Percentiles rank a stretch among this genome's conserved stretches.
Evolutionary conservation across 2,888 invertebrate species (phyloP).

Genomic region (Mellilla xanthometata): DNA sequence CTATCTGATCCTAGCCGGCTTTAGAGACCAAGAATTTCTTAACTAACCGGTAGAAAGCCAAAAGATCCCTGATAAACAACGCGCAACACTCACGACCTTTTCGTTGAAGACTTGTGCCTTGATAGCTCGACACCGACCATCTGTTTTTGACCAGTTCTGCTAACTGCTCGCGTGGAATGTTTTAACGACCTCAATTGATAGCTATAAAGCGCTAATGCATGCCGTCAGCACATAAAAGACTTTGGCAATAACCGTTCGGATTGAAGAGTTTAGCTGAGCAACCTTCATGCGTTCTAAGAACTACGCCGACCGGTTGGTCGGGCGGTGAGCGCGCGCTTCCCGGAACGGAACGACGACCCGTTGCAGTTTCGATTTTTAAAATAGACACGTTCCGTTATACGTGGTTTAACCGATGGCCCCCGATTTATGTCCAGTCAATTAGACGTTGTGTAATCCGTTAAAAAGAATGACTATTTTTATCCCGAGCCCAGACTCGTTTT

Average conservation of each 20-base stretch:
- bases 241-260: conserved; percentile 64
- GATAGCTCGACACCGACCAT: background rate
- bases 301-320: conserved; percentile 57
- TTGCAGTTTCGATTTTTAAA: conserved; percentile 70
- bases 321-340: conserved; percentile 52
- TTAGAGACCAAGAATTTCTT: conserved; percentile 40
- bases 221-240: conserved; percentile 44
- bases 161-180: conserved; percentile 20
- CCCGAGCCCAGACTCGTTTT: conserved; percentile 48
- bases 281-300: conserved; percentile 73
- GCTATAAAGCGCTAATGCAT: conserved; percentile 45
- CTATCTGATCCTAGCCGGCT: conserved; percentile 39
- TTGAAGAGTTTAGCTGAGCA: conserved; percentile 62
- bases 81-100: conserved; percentile 23
- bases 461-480: conserved; percentile 66
- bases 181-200: conserved; percentile 48
- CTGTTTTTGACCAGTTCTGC: background rate
- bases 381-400: conserved; percentile 70
- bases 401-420: conserved; percentile 38
- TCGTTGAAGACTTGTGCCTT: conserved; percentile 7
- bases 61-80: conserved; percentile 44
- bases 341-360: conserved; percentile 61
- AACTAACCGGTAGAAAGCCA: conserved; percentile 46
- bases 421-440: conserved; percentile 64
- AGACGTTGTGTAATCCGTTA: conserved; percentile 65